phyloP scores from a whole-genome alignment of 23 tunicate genomes.

The Phallusia fumigata region DNA sequence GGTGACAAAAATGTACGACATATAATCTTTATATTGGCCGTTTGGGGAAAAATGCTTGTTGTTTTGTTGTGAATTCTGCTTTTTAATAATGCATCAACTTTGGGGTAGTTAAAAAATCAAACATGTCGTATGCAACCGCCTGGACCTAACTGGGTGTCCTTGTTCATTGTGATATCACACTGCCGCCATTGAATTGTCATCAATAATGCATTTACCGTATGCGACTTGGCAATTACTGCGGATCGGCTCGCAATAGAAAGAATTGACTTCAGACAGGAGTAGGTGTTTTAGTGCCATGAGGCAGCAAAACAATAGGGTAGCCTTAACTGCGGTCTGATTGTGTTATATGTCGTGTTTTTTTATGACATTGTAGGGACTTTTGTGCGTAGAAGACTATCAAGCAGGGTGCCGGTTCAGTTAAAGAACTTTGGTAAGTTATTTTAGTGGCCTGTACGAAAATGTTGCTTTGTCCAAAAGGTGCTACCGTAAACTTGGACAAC shows the following conservation, averaged over 20 bases:
- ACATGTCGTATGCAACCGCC: not conserved
- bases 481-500: too few relatives aligned
- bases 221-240: constrained; percentile 10
- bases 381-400: too few relatives aligned
- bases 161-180: constrained; percentile 7
- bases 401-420: too few relatives aligned
- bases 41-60: not conserved
- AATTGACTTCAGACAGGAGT: not conserved
- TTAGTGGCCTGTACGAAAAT: too few relatives aligned
- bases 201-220: constrained; percentile 4
- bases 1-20: too few relatives aligned
- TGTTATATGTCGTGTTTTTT: too few relatives aligned
- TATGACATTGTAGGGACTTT: too few relatives aligned
- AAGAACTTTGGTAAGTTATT: too few relatives aligned
- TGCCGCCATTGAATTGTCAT: constrained; percentile 4
- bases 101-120: not conserved
- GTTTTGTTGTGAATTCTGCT: not conserved
- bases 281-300: not conserved
- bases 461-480: too few relatives aligned
- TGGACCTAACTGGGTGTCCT: not conserved
- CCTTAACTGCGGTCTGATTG: too few relatives aligned
- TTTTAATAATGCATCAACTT: not conserved
- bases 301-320: not conserved
- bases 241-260: not conserved
- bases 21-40: too few relatives aligned